Evolutionary conservation across 2,113 vertebrate genomes (phyloP), one percentile per base, ranked within the genome.

Genomic region (Scytalopus superciliaris): DNA sequence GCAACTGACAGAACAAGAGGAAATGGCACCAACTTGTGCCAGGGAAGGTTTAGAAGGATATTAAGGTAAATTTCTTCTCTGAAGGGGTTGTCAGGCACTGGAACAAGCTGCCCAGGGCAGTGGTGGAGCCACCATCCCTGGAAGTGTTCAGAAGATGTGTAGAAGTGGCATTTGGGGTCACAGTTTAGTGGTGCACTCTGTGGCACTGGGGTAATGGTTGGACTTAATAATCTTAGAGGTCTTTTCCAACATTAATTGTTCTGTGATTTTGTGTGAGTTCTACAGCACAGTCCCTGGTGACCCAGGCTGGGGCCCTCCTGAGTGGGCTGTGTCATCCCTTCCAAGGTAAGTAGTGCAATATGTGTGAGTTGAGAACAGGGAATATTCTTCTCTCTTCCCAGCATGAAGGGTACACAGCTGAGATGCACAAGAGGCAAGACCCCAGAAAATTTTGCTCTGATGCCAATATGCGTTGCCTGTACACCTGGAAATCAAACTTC

Each of bases 121-220:
- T 22, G 70, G 12, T 69, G 70, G 63, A 62, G 15, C 25, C 40
- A 47, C 3, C 63, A 69, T 3, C 30, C 21, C 40, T 76, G n/a
- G 25, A 33, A 40, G 18, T 4, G 31, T 6, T 31, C n/a, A 27
- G 4, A 27, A 23, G 17, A 1, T 31, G 9, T 27, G 25, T 2
- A 23, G 7, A 7, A 23, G 2, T 31, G 63, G 21, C 25, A 19
- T 2, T 21, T 24, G 47, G 78, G 30, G 19, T 47, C 39, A 6
- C 10, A 55, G n/a, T 15, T 18, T 23, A 10, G n/a, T 15, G 24
- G 16, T 31, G 53, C 68, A 12, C n/a, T 10, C 2, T 0, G 23
- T 21, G 33, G 24, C 22, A 7, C 17, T 90, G 55, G 11, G 8
- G 14, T 14, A 35, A 7, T 44, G 59, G 9, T 1, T 44, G 14